A percentile compares a stretch with the other conserved stretches of the same genome.
These are phyloP conservation scores for Hoplostethus mediterraneus DNA, from an alignment of 2,797 vertebrate species.

Conservation along the genomic window DNA sequence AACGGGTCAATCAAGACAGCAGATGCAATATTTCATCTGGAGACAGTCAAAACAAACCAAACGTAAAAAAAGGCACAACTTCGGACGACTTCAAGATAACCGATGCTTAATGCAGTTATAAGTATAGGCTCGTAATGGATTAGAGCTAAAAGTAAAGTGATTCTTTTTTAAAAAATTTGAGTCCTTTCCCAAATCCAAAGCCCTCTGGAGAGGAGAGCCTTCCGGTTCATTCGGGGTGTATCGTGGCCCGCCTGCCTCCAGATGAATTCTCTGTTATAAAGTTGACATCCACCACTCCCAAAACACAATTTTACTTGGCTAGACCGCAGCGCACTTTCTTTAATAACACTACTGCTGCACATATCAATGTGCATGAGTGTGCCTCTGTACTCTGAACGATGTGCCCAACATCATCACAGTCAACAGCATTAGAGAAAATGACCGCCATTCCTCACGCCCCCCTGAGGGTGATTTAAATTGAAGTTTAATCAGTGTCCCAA, in stretches of 20 bases:
- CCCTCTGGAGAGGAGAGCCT: conserved; percentile 16
- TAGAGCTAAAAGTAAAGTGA: conserved; percentile 47
- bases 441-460: not conserved
- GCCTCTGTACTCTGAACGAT: not conserved
- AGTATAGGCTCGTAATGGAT: conserved; percentile 33
- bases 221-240: conserved; percentile 49
- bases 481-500: conserved; percentile 5
- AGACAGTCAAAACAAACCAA: conserved; percentile 52
- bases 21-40: conserved; percentile 50
- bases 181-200: conserved; percentile 26
- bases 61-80: conserved; percentile 30
- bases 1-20: conserved; percentile 43
- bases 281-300: conserved; percentile 52
- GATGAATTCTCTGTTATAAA: conserved; percentile 41
- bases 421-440: not conserved
- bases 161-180: conserved; percentile 9
- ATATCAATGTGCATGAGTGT: conserved; percentile 8
- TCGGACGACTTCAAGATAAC: conserved; percentile 25
- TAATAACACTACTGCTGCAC: conserved; percentile 15
- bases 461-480: conserved; percentile 4
- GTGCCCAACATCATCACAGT: not conserved
- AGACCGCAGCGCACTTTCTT: conserved; percentile 39
- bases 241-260: conserved; percentile 40
- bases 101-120: conserved; percentile 53
- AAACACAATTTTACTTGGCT: conserved; percentile 55